Percentiles rank a stretch among this genome's conserved stretches.
phyloP scores from a whole-genome alignment of 2,888 invertebrate species.

The Cerceris rybyensis region DNA sequence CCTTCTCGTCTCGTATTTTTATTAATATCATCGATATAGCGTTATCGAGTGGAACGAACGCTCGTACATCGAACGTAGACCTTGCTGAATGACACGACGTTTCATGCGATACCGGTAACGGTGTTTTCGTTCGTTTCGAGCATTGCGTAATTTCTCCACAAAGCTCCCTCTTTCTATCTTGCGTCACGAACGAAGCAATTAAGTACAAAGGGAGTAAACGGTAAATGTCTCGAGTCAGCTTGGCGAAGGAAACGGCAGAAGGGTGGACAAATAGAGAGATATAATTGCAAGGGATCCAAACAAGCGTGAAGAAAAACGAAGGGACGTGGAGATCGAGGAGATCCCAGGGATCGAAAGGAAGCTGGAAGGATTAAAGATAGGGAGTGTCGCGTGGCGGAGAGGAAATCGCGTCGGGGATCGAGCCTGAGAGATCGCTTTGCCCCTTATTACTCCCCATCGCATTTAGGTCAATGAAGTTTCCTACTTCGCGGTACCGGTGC shows the following conservation, averaged over 20 bases:
- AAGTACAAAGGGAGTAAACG: background rate
- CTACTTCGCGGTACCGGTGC: slow-evolving; percentile 26
- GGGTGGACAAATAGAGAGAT: background rate
- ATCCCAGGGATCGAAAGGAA: slow-evolving; percentile 20
- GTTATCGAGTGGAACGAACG: too few relatives aligned
- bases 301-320: slow-evolving; percentile 5
- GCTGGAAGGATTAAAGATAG: slow-evolving; percentile 43
- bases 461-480: slow-evolving; percentile 57
- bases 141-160: too few relatives aligned
- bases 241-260: background rate
- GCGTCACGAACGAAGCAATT: background rate
- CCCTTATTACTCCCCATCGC: slow-evolving; percentile 35
- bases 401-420: slow-evolving; percentile 2
- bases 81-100: too few relatives aligned
- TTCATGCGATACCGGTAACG: too few relatives aligned
- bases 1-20: background rate
- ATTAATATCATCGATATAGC: too few relatives aligned
- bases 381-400: slow-evolving; percentile 5
- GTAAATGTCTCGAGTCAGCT: background rate
- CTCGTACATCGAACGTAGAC: too few relatives aligned
- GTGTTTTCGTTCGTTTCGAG: too few relatives aligned
- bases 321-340: slow-evolving; percentile 14
- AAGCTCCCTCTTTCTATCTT: too few relatives aligned
- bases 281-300: slow-evolving; percentile 17
- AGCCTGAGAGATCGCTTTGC: background rate